Evolutionary conservation across 2,888 invertebrate genomes (phyloP), one percentile per base, ranked within the genome.

Genomic region (Amblyjoppa proteus): DNA sequence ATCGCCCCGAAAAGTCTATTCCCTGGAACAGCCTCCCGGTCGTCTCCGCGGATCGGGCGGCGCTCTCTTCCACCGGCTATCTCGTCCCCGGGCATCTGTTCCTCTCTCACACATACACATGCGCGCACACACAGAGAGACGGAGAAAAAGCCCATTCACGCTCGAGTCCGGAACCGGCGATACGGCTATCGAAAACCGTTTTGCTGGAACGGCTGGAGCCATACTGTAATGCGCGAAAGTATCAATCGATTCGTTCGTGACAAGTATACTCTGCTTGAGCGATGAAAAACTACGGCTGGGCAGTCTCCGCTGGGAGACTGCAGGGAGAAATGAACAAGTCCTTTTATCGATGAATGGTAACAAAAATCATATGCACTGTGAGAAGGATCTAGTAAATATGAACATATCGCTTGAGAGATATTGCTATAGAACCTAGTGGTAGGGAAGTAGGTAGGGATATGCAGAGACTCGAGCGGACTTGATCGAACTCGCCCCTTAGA

Each of bases 1-100:
- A 76, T 73, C 64, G 45, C 69, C 81, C 74, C 73, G 69, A 86
- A 88, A 88, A 89, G 82, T 82, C 83, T 82, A 81, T 84, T 80
- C 71, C 61, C 69, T 69, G 71, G 66, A 28, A 51, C 69, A 25
- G 3, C 66, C 34, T 73, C 84, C 16, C n/a, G 53, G 53, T 20
- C 7, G 45, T 38, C 53, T 41, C 51, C 20, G 20, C 75, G 64
- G 53, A 38, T 34, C 38, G 56, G 49, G 45, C 45, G 56, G 51
- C 53, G 64, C 74, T 73, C 66, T 4, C 58, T 45, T 70, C 45
- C 75, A 71, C 53, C 77, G 25, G 49, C 58, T 31, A 51, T 49
- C 75, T 25, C 56, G 61, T 70, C 58, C 70, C 13, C 16, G 61
- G 61, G 16, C 31, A 61, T 28, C 31, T 41, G 45, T 28, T 28